These are phyloP conservation scores for Goniozus legneri DNA, from an alignment of 1,140 invertebrate species.

Conservation along the genomic window DNA sequence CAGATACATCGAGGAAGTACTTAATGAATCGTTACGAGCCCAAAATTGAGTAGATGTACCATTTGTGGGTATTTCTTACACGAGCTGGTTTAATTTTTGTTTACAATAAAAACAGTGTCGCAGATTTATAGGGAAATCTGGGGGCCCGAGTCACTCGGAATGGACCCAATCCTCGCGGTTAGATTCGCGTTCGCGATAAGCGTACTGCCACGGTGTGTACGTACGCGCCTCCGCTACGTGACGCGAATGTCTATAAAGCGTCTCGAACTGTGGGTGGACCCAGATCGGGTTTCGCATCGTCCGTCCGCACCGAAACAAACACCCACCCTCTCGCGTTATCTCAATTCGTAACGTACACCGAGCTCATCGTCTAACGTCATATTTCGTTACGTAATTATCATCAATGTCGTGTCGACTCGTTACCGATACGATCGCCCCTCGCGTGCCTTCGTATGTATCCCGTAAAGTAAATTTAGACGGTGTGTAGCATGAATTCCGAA, in stretches of 20 bases:
- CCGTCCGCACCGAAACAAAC: neutral
- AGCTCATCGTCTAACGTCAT: neutral
- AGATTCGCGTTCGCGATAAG: conserved; percentile 27
- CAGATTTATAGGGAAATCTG: neutral
- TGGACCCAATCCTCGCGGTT: conserved; percentile 12
- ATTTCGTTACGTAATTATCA: neutral
- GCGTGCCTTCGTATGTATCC: neutral
- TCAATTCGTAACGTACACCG: neutral
- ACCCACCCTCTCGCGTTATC: neutral
- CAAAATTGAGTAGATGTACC: no score
- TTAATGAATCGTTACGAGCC: no score
- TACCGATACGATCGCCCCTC: neutral
- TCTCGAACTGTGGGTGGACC: conserved; percentile 11
- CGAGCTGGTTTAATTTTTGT: neutral
- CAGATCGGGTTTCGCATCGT: conserved; percentile 25
- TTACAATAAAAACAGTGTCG: neutral
- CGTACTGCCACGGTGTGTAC: conserved; percentile 3
- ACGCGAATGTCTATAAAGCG: conserved; percentile 23
- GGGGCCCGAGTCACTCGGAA: conserved; percentile 21
- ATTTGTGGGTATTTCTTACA: no score
- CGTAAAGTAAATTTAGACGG: no score
- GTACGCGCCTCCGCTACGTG: conserved; percentile 22
- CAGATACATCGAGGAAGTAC: no score
- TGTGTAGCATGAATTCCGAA: no score
- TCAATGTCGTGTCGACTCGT: no score